Evolutionary conservation across 2,888 invertebrate species (phyloP).

Genomic region (Acholoe squamosa): DNA sequence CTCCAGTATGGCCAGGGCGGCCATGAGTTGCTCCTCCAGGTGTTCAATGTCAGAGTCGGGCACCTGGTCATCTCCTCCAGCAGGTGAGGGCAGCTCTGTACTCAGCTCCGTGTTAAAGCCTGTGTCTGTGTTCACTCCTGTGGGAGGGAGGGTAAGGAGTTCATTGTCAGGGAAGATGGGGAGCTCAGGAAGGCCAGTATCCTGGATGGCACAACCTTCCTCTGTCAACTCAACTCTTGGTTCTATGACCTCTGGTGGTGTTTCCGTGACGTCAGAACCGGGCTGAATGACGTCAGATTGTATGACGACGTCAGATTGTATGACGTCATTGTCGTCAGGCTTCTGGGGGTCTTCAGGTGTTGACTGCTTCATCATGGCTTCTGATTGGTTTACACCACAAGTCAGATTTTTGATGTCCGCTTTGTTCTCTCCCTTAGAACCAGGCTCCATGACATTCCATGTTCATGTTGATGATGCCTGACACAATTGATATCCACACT

Average conservation of each 20-base stretch:
- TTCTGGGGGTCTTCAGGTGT: too few species aligned
- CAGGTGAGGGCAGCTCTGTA: too few species aligned
- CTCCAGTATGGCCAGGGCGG: neutral
- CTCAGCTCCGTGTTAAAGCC: neutral
- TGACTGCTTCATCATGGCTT: too few species aligned
- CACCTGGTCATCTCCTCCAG: neutral
- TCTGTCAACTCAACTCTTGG: neutral
- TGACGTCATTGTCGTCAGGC: too few species aligned
- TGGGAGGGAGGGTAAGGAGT: too few species aligned
- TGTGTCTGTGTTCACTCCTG: neutral
- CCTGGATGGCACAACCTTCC: neutral
- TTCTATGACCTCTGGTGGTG: neutral
- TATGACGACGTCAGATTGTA: neutral
- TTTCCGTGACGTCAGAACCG: neutral
- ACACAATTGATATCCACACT: too few species aligned
- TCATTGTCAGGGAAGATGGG: too few species aligned
- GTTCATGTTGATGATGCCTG: too few species aligned
- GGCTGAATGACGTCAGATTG: neutral
- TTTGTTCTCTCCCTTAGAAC: too few species aligned
- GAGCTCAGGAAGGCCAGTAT: neutral
- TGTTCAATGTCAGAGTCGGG: neutral
- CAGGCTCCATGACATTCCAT: too few species aligned
- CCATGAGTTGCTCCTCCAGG: constrained; percentile 21
- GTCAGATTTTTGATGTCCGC: too few species aligned
- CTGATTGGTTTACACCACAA: too few species aligned